Evolutionary conservation across 2,888 invertebrate genomes (phyloP).

Genomic region (Sussaba pulchella): DNA sequence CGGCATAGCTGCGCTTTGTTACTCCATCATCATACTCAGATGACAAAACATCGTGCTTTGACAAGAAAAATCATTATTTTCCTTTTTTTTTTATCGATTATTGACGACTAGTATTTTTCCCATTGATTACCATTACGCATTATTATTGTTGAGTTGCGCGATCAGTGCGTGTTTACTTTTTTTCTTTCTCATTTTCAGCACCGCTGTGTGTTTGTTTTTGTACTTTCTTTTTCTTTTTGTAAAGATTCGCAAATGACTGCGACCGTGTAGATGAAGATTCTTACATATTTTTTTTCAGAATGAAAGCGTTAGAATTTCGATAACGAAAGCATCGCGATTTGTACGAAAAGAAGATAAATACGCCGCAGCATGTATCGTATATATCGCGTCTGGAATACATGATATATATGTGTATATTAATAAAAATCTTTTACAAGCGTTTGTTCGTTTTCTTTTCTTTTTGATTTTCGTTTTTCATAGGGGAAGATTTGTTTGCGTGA

Average conservation of each 20-base stretch:
- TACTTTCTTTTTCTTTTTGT: not conserved
- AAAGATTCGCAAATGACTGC: not conserved
- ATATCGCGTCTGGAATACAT: conserved; percentile 39
- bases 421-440: conserved; percentile 18
- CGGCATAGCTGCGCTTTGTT: conserved; percentile 48
- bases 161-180: not conserved
- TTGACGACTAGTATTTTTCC: conserved; percentile 31
- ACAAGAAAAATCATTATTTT: not conserved
- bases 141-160: not conserved
- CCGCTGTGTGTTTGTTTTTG: not conserved
- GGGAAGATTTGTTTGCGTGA: too few relatives aligned
- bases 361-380: conserved; percentile 26
- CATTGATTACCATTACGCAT: conserved; percentile 28
- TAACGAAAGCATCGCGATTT: conserved; percentile 25
- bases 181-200: not conserved
- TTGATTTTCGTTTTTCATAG: too few relatives aligned
- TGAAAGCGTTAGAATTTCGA: conserved; percentile 22
- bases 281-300: conserved; percentile 35
- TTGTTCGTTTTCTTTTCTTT: not conserved
- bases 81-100: conserved; percentile 37
- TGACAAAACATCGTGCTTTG: conserved; percentile 25
- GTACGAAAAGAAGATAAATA: conserved; percentile 28
- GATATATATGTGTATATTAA: conserved; percentile 20
- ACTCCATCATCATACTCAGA: conserved; percentile 54
- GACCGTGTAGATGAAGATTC: conserved; percentile 17